These are phyloP conservation scores for Cantharis flavilabris DNA, from an alignment of 2,888 invertebrate species.

Conservation along the genomic window DNA sequence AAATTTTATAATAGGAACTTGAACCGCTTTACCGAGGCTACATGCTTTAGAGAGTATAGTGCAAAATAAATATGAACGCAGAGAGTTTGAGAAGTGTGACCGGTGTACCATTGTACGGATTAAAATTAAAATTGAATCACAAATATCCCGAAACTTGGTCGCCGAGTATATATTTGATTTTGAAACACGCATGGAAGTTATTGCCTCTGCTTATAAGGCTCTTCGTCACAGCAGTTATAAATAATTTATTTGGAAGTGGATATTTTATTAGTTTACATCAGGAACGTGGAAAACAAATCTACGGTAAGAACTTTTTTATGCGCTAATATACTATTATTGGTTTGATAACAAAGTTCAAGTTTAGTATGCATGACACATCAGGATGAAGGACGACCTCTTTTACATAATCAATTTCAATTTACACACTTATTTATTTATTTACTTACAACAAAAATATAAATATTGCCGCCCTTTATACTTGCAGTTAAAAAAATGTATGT, in stretches of 20 bases:
- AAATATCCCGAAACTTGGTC: constrained; percentile 74
- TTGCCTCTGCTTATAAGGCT: constrained; percentile 76
- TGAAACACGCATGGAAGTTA: constrained; percentile 71
- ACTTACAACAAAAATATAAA: not conserved
- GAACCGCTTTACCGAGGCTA: not conserved
- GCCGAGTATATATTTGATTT: constrained; percentile 66
- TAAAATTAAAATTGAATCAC: constrained; percentile 75
- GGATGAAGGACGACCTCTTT: not conserved
- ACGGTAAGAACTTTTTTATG: constrained; percentile 67
- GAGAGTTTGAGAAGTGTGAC: not conserved
- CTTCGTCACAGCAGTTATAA: not conserved
- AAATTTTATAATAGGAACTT: not conserved
- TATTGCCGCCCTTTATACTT: not conserved
- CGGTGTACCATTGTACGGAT: constrained; percentile 65
- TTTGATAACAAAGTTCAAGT: not conserved
- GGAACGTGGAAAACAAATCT: constrained; percentile 77
- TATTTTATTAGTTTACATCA: constrained; percentile 80
- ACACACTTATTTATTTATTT: not conserved
- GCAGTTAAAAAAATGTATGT: no score
- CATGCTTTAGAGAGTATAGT: not conserved
- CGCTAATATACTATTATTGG: not conserved
- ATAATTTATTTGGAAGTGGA: constrained; percentile 60
- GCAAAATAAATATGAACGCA: not conserved
- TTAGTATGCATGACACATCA: not conserved
- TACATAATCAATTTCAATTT: not conserved